Evolutionary conservation across 2,888 invertebrate species (phyloP).

Genomic region (Odontocerum albicorne): DNA sequence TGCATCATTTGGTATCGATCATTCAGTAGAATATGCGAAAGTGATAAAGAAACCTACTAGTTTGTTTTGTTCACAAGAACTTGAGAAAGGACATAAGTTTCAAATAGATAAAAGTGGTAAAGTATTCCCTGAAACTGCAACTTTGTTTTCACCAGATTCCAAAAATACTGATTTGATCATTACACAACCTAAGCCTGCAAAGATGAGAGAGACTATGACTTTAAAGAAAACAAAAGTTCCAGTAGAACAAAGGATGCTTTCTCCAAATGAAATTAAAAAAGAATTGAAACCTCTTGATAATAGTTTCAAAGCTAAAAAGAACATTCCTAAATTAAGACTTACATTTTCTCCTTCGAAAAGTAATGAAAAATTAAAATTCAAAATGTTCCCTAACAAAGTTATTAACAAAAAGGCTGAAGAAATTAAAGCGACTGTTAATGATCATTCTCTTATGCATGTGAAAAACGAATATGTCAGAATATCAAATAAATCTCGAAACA

Average conservation of each 20-base stretch:
- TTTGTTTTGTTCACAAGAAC: slow-evolving; percentile 21
- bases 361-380: slow-evolving; percentile 47
- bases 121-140: slow-evolving; percentile 31
- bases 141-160: slow-evolving; percentile 24
- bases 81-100: slow-evolving; percentile 32
- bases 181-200: not conserved
- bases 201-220: not conserved
- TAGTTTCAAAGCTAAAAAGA: slow-evolving; percentile 40
- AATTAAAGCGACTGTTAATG: not conserved
- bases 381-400: slow-evolving; percentile 45
- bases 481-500: slow-evolving; percentile 44
- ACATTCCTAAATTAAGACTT: slow-evolving; percentile 48
- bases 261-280: slow-evolving; percentile 2
- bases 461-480: slow-evolving; percentile 49
- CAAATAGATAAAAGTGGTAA: slow-evolving; percentile 32
- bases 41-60: slow-evolving; percentile 11
- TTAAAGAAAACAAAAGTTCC: not conserved
- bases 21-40: not conserved
- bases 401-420: not conserved
- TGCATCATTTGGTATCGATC: not conserved
- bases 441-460: not conserved
- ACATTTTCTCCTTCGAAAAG: slow-evolving; percentile 51
- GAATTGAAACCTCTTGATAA: not conserved
- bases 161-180: slow-evolving; percentile 34
- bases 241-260: not conserved